A percentile compares a stretch with the other conserved stretches of the same genome.
Evolutionary conservation across 2,113 vertebrate species (phyloP).

Genomic region (Phylloscopus trochiloides): DNA sequence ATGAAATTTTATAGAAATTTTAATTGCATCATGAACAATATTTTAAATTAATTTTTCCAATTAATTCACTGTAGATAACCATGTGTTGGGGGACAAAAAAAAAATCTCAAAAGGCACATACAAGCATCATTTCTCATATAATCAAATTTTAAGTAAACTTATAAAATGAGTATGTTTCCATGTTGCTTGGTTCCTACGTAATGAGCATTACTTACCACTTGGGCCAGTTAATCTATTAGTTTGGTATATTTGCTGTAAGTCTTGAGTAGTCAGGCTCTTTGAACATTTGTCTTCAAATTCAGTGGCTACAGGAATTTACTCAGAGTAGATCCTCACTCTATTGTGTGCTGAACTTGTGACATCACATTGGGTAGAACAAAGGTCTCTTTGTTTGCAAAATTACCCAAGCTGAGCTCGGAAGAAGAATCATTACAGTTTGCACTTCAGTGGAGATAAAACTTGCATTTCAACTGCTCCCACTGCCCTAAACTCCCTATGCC

Average conservation of each 20-base stretch:
- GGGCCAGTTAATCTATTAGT: background rate
- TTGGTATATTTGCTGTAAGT: background rate
- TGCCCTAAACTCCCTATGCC: background rate
- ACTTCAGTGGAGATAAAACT: background rate
- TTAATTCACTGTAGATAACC: background rate
- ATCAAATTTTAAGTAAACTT: background rate
- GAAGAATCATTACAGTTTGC: background rate
- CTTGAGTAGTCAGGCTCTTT: background rate
- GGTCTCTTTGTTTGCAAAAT: background rate
- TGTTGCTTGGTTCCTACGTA: background rate
- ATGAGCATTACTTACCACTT: background rate
- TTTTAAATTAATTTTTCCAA: background rate
- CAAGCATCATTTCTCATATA: background rate
- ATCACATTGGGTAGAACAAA: background rate
- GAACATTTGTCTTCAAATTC: background rate
- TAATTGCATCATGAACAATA: background rate
- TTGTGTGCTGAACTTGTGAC: background rate
- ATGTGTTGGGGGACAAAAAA: background rate
- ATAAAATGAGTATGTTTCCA: background rate
- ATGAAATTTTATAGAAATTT: background rate
- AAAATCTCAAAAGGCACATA: background rate
- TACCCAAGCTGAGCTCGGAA: background rate
- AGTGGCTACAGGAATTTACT: background rate
- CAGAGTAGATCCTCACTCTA: background rate
- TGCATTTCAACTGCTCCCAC: background rate